Evolutionary conservation across 2,888 invertebrate genomes (phyloP), one percentile per base, ranked within the genome.

Genomic region (Apamea epomidion): DNA sequence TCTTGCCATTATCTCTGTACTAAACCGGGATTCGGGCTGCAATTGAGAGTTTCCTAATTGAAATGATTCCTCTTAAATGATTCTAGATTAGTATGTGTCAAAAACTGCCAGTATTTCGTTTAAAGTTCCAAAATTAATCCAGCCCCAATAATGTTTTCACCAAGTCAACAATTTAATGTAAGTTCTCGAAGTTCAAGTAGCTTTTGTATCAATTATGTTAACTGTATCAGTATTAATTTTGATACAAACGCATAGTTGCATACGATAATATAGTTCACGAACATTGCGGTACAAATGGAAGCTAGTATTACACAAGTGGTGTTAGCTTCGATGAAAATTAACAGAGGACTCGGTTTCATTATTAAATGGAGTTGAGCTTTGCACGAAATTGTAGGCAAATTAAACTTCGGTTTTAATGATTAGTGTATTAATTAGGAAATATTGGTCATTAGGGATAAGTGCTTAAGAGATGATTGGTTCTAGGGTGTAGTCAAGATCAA

Each of bases 251-350:
- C 69, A 60, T 65, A 54, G 14, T 29, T 76, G 42, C 69, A 69
- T 60, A 54, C 42, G 16, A 67, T 45, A 58, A 60, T 65, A 25
- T n/a, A 60, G 60, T 70, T 60, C 42, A 45, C 32, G 18, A 77
- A 77, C 29, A 69, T 71, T 42, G 75, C 29, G n/a, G 65, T 76
- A 76, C 79, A 79, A 77, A 72, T 79, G 74, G 29, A 60, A 65
- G 54, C 70, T 58, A 29, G 37, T 65, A 29, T 75, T 78, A 76
- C 60, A 83, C 62, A 83, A 87, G 64, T 68, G 62, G 68, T 60
- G 51, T 54, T 51, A 70, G 70, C n/a, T 71, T 72, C 77, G 42
- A 86, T 67, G 75, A 48, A 75, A 87, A 83, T 87, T 87, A 83
- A 72, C 72, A 76, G 45, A 25, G 25, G 64, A 60, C 48, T 76